Conservation (phyloP, 1,140 invertebrate species). For the Brachionus calyciflorus region DNA sequence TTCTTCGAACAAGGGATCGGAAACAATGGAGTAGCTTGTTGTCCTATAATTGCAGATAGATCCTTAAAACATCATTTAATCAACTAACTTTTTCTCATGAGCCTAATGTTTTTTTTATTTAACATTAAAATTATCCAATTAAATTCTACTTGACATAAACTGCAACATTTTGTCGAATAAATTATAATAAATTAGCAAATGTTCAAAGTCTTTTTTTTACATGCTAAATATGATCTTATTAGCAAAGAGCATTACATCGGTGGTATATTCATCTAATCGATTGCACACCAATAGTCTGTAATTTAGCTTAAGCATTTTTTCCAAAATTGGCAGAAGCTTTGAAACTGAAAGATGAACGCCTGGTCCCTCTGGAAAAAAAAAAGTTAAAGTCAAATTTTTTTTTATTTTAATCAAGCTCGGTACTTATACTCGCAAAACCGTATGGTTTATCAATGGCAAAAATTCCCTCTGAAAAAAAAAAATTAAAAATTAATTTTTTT, state of each 20-base stretch:
- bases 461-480: conserved; percentile 39
- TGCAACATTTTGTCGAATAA: background rate
- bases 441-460: conserved; percentile 44
- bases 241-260: conserved; percentile 61
- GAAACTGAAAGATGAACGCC: conserved; percentile 55
- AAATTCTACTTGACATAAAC: background rate
- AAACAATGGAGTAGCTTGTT: background rate
- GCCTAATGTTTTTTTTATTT: background rate
- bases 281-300: conserved; percentile 61
- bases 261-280: conserved; percentile 63
- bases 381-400: background rate
- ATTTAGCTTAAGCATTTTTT: conserved; percentile 49
- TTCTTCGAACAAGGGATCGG: background rate
- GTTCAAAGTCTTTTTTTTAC: background rate
- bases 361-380: conserved; percentile 52
- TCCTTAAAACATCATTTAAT: background rate
- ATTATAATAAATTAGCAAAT: background rate
- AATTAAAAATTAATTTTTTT: background rate
- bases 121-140: background rate
- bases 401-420: too few species aligned
- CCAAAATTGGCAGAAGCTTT: conserved; percentile 52
- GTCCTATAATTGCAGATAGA: background rate
- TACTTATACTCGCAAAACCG: conserved; percentile 38
- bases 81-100: background rate
- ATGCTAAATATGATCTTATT: background rate